Conservation (phyloP, 2,888 invertebrate genomes). For the Andricus curvator region DNA sequence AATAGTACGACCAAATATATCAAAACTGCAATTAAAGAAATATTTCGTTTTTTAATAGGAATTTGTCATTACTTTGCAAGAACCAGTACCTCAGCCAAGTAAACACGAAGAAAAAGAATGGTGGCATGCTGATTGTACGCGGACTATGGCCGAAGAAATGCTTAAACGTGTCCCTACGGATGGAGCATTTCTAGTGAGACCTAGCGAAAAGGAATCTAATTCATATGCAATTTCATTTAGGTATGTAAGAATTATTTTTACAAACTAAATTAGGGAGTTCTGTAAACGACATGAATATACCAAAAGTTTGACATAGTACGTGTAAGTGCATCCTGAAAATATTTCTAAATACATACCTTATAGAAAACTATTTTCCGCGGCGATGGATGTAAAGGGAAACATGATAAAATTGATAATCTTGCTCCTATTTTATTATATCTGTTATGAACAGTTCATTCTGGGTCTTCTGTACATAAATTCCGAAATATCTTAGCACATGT, state of each 20-base stretch:
- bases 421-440: no score
- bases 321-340: no score
- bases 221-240: constrained; percentile 97
- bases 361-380: no score
- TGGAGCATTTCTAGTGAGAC: constrained; percentile 96
- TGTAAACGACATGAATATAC: no score
- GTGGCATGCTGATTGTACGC: constrained; percentile 91
- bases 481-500: no score
- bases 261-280: background rate
- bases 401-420: no score
- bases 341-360: no score
- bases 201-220: constrained; percentile 91
- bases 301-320: no score
- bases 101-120: constrained; percentile 96
- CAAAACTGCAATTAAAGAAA: constrained; percentile 23
- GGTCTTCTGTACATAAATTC: no score
- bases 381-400: no score
- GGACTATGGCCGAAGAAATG: constrained; percentile 92
- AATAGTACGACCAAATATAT: no score
- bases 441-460: no score
- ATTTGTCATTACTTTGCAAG: constrained; percentile 91
- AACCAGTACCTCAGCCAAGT: constrained; percentile 96
- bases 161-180: constrained; percentile 90
- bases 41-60: constrained; percentile 79
- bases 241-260: constrained; percentile 75